A percentile compares a stretch with the other conserved stretches of the same genome.
phyloP scores from a whole-genome alignment of 2,888 invertebrate species.

The Pegoplata infirma region DNA sequence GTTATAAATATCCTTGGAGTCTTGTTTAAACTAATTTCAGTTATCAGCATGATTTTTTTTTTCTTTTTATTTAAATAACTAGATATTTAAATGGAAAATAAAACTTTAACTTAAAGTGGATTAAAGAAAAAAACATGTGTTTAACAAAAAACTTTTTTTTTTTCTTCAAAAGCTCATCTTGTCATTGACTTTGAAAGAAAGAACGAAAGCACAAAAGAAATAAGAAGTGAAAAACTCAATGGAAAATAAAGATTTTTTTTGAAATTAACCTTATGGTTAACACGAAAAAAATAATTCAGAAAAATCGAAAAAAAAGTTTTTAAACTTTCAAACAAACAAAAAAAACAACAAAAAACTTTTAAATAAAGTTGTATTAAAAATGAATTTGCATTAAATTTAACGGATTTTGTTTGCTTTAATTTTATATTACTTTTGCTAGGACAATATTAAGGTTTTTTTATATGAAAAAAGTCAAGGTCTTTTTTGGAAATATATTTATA shows the following conservation, averaged over 20 bases:
- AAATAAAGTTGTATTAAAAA: slow-evolving; percentile 34
- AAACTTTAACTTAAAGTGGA: background rate
- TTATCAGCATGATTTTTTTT: background rate
- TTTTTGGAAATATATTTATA: background rate
- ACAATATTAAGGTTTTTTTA: background rate
- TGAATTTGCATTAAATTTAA: slow-evolving; percentile 44
- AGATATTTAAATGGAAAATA: background rate
- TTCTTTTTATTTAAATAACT: background rate
- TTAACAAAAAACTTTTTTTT: background rate
- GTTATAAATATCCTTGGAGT: slow-evolving; percentile 7
- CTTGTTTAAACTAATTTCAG: slow-evolving; percentile 5
- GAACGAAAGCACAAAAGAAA: background rate
- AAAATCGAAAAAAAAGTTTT: slow-evolving; percentile 30
- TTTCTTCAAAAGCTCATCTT: slow-evolving; percentile 2
- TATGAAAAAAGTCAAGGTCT: slow-evolving; percentile 26
- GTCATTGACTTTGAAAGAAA: slow-evolving; percentile 29
- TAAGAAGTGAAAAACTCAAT: no score
- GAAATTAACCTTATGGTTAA: slow-evolving; percentile 10
- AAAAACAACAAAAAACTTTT: slow-evolving; percentile 12
- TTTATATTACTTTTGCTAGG: background rate
- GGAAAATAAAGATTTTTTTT: background rate
- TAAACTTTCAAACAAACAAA: slow-evolving; percentile 8
- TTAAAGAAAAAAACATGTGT: slow-evolving; percentile 1
- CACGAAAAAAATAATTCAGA: background rate
- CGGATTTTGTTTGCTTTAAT: background rate